Percentiles rank a stretch among this genome's conserved stretches.
phyloP scores from a whole-genome alignment of 2,113 vertebrate species.

The Electrona antarctica region DNA sequence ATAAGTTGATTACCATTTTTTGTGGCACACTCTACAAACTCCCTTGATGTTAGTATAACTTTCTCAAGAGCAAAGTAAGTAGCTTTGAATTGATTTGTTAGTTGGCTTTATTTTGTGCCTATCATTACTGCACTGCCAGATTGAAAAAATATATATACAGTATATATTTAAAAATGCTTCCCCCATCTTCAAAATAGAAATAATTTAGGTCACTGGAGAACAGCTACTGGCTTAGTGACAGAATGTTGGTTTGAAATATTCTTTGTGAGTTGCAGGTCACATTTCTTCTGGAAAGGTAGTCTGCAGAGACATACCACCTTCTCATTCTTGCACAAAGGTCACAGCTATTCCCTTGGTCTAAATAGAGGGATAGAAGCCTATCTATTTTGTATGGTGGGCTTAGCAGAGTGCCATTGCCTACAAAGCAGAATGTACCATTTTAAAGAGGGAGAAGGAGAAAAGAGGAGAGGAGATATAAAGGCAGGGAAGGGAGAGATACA shows the following conservation, averaged over 20 bases:
- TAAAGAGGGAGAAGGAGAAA: conserved; percentile 8
- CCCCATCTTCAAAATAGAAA: not conserved
- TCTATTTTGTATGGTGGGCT: conserved; percentile 69
- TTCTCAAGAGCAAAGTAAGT: not conserved
- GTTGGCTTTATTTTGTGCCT: not conserved
- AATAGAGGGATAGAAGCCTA: conserved; percentile 58
- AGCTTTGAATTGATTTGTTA: conserved; percentile 1
- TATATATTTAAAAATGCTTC: not conserved
- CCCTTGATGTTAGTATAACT: not conserved
- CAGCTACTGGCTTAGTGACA: not conserved
- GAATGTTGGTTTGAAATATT: conserved; percentile 17
- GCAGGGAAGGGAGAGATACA: conserved; percentile 30
- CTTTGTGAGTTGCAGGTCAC: conserved; percentile 18
- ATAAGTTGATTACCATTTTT: not conserved
- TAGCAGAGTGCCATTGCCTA: conserved; percentile 61
- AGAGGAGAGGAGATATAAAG: conserved; percentile 35
- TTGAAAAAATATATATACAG: not conserved
- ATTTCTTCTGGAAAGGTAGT: conserved; percentile 35
- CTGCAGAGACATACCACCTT: conserved; percentile 3
- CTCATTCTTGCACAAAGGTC: conserved; percentile 57
- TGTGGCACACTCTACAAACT: not conserved
- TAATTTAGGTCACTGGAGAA: conserved; percentile 1
- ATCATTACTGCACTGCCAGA: not conserved
- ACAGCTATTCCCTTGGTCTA: conserved; percentile 56
- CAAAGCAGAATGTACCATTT: conserved; percentile 64